Base-by-base conservation (phyloP, 2,797 vertebrate species). In the Crax fasciolata region DNA sequence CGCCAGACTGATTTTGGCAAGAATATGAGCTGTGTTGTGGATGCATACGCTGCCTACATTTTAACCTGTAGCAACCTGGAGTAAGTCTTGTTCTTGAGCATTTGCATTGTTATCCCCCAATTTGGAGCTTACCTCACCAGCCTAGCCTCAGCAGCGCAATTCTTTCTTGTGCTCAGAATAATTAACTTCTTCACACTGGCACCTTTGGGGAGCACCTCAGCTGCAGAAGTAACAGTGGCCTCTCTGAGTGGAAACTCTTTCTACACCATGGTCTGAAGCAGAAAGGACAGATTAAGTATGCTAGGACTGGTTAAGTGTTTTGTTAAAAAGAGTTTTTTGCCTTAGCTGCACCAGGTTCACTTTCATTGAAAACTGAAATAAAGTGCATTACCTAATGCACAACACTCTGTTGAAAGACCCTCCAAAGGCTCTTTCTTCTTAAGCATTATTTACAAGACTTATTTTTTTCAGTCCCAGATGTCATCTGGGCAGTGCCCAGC, bases 311-410 rank as follows among this genome's bases (percentile, higher is more conserved):
- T 49, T 66, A 65, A 32, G 17, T 73, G 8, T 3, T 0, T 7
- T 48, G 58, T 58, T 2, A 6, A 58, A 58, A 32, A 44, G 3
- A 15, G 3, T 3, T 43, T 84, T 89, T 83, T 74, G 14, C 39
- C 13, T 62, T 73, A 82, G 13, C 13, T 78, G 18, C 13, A 24
- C 5, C 19, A 62, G 10, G 19, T 54, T 39, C 9, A 52, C 14
- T 78, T 95, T 80, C 10, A 65, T 46, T 86, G 15, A 75, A 74
- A 92, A 48, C 9, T 35, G 44, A 82, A 65, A 71, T 49, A 11
- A 62, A 74, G 7, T 44, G 2, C 82, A 51, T 30, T 27, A 39
- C 11, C 14, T 80, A 68, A 61, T 25, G 11, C 6, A 24, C 9
- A 63, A 19, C 10, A 15, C 6, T 46, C 21, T 48, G 11, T 16